Base-by-base conservation (phyloP, 2,888 invertebrate genomes). In the Xestia rhomboidea region DNA sequence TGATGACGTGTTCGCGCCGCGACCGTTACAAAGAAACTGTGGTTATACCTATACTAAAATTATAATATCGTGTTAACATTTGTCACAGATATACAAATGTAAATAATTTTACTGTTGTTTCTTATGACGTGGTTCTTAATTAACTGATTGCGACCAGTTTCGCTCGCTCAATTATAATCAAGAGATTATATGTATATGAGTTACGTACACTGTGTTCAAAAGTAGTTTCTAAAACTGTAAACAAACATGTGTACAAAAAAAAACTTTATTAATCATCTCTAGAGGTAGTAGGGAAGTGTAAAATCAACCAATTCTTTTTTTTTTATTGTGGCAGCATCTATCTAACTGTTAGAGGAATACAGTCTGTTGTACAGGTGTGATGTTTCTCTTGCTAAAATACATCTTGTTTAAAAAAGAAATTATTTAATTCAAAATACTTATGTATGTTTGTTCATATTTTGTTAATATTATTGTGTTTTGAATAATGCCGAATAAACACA, bases 1-100 rank as follows among this genome's bases (percentile, higher is more conserved):
- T 87, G 41, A 78, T 69, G 34, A 34, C 34, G 76, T 72, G 77
- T 73, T 82, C 54, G 49, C 84, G 76, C 34, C 44, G 67, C 77
- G 68, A 38, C 57, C 51, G 75, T 63, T 41, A 78, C 79, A 76
- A 79, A 27, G 18, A 11, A 13, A 80, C 68, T 78, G 79, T n/a
- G 73, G 2, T 27, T n/a, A 18, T 11, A 44, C 3, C 18, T 34
- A 46, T 46, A n/a, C 30, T 69, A 60, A 30, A 69, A 60, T 38
- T 60, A 66, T 13, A 30, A 1, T 34, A 44, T 46, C 30, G 4
- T 34, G 60, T 34, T 34, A 62, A 34, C 60, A 27, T 27, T 57
- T 57, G 46, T 75, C 75, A 79, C 21, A n/a, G 6, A 13, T 30
- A 49, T 30, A 57, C n/a, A 34, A 62, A 62, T 34, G 62, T 34